phyloP scores from a whole-genome alignment of 2,888 invertebrate species.

The Pristionchus arcanus region DNA sequence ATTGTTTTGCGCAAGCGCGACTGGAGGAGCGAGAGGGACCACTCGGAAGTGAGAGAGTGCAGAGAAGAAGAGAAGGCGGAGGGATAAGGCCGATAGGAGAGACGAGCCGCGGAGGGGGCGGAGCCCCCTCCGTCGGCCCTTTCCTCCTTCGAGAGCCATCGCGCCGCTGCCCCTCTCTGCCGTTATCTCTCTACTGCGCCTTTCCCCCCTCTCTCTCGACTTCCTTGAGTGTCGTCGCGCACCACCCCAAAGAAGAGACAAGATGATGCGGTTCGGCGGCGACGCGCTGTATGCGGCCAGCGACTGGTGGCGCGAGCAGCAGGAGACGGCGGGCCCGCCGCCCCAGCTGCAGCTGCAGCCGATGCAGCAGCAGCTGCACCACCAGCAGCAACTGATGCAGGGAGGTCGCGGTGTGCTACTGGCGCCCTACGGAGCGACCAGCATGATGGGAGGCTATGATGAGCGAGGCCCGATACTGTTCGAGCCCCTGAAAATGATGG shows the following conservation, averaged over 20 bases:
- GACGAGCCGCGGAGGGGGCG: background rate
- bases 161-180: slow-evolving; percentile 12
- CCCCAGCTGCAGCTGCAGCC: background rate
- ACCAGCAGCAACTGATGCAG: too few species aligned
- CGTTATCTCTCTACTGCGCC: background rate
- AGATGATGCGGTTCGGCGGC: slow-evolving; percentile 46
- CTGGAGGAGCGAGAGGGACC: background rate
- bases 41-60: background rate
- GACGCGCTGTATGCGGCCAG: slow-evolving; percentile 25
- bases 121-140: background rate
- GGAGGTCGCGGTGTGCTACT: background rate
- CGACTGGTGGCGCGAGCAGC: slow-evolving; percentile 48
- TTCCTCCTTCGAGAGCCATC: background rate
- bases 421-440: slow-evolving; percentile 5
- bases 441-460: background rate
- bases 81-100: background rate
- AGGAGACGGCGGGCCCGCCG: slow-evolving; percentile 17
- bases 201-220: background rate
- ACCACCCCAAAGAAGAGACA: background rate
- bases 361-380: background rate
- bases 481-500: slow-evolving; percentile 34
- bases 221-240: background rate
- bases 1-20: slow-evolving; percentile 28
- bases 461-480: background rate
- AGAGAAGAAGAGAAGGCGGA: background rate